Evolutionary conservation across 1,140 invertebrate species (phyloP).

Genomic region (Diorhabda carinulata): DNA sequence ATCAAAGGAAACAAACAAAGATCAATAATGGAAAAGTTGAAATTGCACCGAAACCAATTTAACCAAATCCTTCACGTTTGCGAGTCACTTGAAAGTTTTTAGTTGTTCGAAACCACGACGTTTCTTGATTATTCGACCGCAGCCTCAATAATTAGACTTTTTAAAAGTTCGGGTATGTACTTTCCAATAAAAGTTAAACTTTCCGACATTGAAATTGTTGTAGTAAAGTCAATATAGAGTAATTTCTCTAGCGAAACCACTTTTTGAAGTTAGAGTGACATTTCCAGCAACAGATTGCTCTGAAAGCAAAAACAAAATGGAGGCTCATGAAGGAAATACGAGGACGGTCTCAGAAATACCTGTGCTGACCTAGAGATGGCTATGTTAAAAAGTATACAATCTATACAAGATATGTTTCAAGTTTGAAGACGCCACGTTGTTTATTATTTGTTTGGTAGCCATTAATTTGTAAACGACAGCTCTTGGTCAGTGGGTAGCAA

Average conservation of each 20-base stretch:
- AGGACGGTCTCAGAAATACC: too few relatives aligned
- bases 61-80: slow-evolving; percentile 34
- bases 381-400: not conserved
- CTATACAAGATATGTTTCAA: too few relatives aligned
- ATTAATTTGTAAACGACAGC: not conserved
- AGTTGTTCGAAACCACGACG: slow-evolving; percentile 30
- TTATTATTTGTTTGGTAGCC: too few relatives aligned
- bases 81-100: slow-evolving; percentile 37
- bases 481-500: not conserved
- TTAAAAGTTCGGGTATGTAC: slow-evolving; percentile 23
- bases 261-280: too few relatives aligned
- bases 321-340: too few relatives aligned
- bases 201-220: slow-evolving; percentile 8
- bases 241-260: too few relatives aligned
- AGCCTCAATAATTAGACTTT: slow-evolving; percentile 38
- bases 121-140: slow-evolving; percentile 25
- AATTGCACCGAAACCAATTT: slow-evolving; percentile 37
- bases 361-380: not conserved
- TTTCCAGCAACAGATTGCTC: too few relatives aligned
- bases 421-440: too few relatives aligned
- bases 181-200: slow-evolving; percentile 17
- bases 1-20: slow-evolving; percentile 8
- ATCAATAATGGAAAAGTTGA: slow-evolving; percentile 31
- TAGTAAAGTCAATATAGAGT: too few relatives aligned
- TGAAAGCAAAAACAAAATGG: too few relatives aligned